Evolutionary conservation across 2,113 vertebrate genomes (phyloP).

Genomic region (Vulpes ferrilata): DNA sequence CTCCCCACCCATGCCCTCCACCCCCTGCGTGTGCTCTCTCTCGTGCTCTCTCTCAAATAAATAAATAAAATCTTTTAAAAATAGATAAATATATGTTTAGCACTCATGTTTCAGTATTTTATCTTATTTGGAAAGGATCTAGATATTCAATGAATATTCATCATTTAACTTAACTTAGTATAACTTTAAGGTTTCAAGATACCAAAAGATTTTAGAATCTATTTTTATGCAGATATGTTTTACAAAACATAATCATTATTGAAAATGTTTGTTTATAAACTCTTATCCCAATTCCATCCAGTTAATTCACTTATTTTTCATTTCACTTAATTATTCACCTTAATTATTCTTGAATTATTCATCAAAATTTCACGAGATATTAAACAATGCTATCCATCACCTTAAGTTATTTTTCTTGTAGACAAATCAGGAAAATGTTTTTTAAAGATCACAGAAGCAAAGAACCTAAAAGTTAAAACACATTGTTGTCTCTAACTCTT

Average conservation of each 20-base stretch:
- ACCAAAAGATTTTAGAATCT: background rate
- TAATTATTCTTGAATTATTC: background rate
- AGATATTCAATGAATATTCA: background rate
- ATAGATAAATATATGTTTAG: background rate
- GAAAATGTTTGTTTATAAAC: background rate
- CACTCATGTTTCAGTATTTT: background rate
- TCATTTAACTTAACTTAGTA: background rate
- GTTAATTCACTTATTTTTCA: background rate
- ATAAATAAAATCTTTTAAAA: background rate
- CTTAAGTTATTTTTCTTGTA: background rate
- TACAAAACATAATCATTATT: background rate
- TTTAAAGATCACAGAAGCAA: background rate
- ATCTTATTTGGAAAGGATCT: background rate
- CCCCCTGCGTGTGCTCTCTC: background rate
- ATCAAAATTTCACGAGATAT: background rate
- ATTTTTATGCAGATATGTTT: background rate
- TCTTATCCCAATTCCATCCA: background rate
- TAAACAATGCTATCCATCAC: background rate
- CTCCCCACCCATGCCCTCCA: background rate
- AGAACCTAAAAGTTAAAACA: background rate
- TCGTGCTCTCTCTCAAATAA: background rate
- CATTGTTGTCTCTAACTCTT: too few relatives aligned
- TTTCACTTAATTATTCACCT: background rate
- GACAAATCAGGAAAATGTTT: background rate
- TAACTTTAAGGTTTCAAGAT: background rate